Base-by-base conservation (phyloP, 2,797 vertebrate species). In the Gallinago solitaria region DNA sequence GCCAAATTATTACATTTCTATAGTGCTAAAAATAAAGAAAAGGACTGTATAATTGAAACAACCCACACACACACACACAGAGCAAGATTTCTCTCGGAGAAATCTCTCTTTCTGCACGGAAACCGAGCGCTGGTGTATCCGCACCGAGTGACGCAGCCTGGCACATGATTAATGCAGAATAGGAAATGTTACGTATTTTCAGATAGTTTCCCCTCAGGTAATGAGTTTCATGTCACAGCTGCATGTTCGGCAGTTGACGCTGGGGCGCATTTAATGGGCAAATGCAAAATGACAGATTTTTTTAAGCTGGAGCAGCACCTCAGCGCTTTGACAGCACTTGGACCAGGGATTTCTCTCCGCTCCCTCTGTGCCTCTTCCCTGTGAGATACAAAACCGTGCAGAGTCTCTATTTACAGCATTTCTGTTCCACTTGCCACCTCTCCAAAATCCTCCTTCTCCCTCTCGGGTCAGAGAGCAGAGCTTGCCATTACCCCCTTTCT, bases 401-500 rank as follows among this genome's bases (percentile, higher is more conserved):
- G 56, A 85, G 28, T 12, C 28, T 59, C 27, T 50, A 11, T 54
- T 70, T 21, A 18, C 25, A 14, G 27, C 64, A 16, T 41, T 45
- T 16, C 6, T 30, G 1, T 35, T 54, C 30, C 63, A 11, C 47
- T 56, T 51, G 35, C 9, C 24, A 16, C 7, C 57, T n/a, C 79
- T 56, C 35, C 24, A 18, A 56, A 64, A 56, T 9, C 57, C 25
- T 68, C 9, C 43, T 9, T 74, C n/a, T 56, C 24, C 35, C 51
- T 28, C 59, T 59, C 1, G 1, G 24, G 37, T 51, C 78, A 47
- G 59, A 43, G 3, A 30, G 12, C 43, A 53, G 0, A 25, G 51
- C 24, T 30, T 0, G 2, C 45, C 23, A 2, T 45, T 21, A 37
- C 2, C 0, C 24, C 53, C 23, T 9, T 35, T 15, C 25, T 13